Base-by-base conservation (phyloP, 35 echinoderm and acorn worm species). In the Eucidaris tribuloides region DNA sequence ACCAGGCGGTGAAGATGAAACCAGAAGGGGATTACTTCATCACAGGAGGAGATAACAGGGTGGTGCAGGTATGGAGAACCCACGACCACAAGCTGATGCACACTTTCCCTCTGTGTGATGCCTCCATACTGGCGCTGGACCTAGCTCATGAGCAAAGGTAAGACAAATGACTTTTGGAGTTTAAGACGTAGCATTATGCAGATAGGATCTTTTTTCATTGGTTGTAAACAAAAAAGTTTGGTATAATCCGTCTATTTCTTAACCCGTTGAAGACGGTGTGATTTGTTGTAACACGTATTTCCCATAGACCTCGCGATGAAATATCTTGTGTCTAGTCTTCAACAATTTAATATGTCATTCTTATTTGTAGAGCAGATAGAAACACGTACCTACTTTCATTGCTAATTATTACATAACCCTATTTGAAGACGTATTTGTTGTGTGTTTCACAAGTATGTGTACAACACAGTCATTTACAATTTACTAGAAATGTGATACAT, bases 11-110 rank as follows among this genome's bases (percentile, higher is more conserved):
- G 32, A 93, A 79, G 52, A 65, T 92, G 82, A 99, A 92, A 54
- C 86, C 86, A 55, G 96, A 99, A 55, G 96, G 96, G 15, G 96
- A 99, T 33, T 99, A 99, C 58, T 99, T 99, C 72, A 40, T 99
- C n/a, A 92, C 96, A 15, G 96, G 81, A 1, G 96, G 96, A 19
- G 96, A 99, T 29, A 93, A 93, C 80, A 79, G 87, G 60, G 81
- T 89, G 28, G 91, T 99, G 5, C 90, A 99, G 70, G 96, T 99
- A 5, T 99, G 87, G 86, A 89, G 96, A 65, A 93, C 90, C 40
- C 87, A 89, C 81, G 96, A 99, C 62, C 90, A 93, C 39, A 80
- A 86, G 34, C 83, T 93, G 45, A 92, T 99, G 90, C 87, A 99
- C 61, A 87, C 90, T 40, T 92, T 99, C 66, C 96, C 96, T 6